phyloP scores from a whole-genome alignment of 2,888 invertebrate genomes.

The Volucella bombylans region DNA sequence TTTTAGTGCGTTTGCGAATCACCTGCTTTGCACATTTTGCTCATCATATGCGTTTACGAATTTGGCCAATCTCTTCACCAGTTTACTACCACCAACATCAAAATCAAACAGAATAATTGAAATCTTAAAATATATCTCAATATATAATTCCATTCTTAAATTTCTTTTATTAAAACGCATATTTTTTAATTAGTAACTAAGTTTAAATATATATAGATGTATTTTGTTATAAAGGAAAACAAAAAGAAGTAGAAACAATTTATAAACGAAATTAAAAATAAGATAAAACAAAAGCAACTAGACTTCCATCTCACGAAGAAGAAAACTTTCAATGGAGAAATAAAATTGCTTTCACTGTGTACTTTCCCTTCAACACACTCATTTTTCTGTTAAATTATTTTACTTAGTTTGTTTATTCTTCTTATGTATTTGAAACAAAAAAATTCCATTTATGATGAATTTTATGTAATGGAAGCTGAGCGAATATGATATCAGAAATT shows the following conservation, averaged over 20 bases:
- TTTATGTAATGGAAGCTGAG: neutral
- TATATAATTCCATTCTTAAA: constrained; percentile 68
- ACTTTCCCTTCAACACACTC: constrained; percentile 21
- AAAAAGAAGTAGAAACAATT: constrained; percentile 18
- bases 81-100: no score
- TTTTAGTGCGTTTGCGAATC: no score
- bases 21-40: no score
- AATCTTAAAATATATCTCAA: constrained; percentile 71
- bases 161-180: constrained; percentile 68
- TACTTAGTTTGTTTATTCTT: constrained; percentile 29
- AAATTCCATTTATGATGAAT: constrained; percentile 4
- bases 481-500: no score
- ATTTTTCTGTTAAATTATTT: constrained; percentile 2
- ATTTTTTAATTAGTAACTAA: constrained; percentile 70
- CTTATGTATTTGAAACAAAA: constrained; percentile 32
- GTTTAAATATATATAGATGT: constrained; percentile 64
- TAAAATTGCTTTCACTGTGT: constrained; percentile 35
- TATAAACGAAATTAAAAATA: constrained; percentile 28
- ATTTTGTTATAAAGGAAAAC: constrained; percentile 66
- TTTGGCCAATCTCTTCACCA: no score
- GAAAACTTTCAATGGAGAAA: constrained; percentile 19
- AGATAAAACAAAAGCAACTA: constrained; percentile 29
- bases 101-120: constrained; percentile 48
- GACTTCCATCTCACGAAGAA: constrained; percentile 39
- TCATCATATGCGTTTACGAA: no score